Conservation (phyloP, 2,797 vertebrate genomes). For the Carcharodon carcharias region DNA sequence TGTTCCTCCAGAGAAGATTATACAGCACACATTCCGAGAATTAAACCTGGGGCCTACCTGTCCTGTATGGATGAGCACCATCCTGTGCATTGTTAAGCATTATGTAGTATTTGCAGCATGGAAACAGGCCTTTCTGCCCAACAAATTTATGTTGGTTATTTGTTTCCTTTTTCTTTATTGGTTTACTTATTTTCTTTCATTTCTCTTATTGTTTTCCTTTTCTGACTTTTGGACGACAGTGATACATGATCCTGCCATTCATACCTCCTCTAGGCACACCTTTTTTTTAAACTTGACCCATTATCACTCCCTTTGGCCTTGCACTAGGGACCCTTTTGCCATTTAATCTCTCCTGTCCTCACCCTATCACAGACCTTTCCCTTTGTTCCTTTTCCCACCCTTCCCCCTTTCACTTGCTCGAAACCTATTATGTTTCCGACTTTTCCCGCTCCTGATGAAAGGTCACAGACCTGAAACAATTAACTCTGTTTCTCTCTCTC, state of each 20-base stretch:
- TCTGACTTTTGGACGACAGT: neutral
- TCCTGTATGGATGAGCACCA: neutral
- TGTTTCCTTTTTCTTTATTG: neutral
- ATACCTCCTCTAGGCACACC: neutral
- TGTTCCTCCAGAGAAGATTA: neutral
- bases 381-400: neutral
- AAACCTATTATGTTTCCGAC: neutral
- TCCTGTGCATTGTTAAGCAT: neutral
- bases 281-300: neutral
- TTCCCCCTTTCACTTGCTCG: neutral
- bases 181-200: neutral
- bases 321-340: neutral
- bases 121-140: neutral
- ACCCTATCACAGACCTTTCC: neutral
- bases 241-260: neutral
- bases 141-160: neutral
- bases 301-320: neutral
- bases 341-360: neutral
- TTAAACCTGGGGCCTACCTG: neutral
- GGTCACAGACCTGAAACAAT: neutral
- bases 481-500: neutral
- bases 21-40: neutral
- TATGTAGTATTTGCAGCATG: neutral
- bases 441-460: neutral
- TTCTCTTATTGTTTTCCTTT: neutral